Conservation (phyloP, 1,140 invertebrate genomes). For the Drosophila trapezifrons region DNA sequence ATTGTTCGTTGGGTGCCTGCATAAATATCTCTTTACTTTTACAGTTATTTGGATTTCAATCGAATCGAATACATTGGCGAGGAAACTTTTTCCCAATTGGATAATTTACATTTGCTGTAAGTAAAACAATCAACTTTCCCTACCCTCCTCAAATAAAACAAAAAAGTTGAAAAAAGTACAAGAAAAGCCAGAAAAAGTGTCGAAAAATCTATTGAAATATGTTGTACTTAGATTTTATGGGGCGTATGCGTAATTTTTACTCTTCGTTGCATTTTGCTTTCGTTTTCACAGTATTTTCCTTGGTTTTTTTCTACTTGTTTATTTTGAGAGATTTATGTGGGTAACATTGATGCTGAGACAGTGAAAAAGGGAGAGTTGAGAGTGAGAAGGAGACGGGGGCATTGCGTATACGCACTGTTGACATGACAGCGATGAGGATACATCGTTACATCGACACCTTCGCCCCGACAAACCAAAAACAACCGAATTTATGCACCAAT, state of each 20-base stretch:
- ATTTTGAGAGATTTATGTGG: conserved; percentile 71
- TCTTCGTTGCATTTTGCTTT: conserved; percentile 78
- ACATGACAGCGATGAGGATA: conserved; percentile 38
- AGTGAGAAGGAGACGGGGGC: conserved; percentile 25
- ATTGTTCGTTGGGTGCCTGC: conserved; percentile 30
- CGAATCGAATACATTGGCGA: conserved; percentile 83
- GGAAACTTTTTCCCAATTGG: conserved; percentile 84
- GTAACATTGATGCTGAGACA: conserved; percentile 54
- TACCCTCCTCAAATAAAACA: conserved; percentile 14
- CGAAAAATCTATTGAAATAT: conserved; percentile 83
- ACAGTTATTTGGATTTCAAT: conserved; percentile 85
- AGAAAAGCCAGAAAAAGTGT: conserved; percentile 63
- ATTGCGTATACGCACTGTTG: conserved; percentile 56
- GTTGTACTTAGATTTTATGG: conserved; percentile 82
- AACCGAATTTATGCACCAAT: conserved; percentile 70
- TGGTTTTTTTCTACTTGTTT: conserved; percentile 36
- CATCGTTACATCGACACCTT: conserved; percentile 59
- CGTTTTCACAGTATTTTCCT: conserved; percentile 27
- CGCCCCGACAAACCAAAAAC: conserved; percentile 24
- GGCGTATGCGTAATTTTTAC: conserved; percentile 82
- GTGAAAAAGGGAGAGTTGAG: conserved; percentile 5
- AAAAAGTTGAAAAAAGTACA: conserved; percentile 14
- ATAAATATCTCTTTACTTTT: conserved; percentile 60
- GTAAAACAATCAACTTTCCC: conserved; percentile 57
- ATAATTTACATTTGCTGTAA: conserved; percentile 85